These are phyloP conservation scores for Listrodromus nycthemerus DNA, from an alignment of 2,888 invertebrate genomes.

Conservation along the genomic window DNA sequence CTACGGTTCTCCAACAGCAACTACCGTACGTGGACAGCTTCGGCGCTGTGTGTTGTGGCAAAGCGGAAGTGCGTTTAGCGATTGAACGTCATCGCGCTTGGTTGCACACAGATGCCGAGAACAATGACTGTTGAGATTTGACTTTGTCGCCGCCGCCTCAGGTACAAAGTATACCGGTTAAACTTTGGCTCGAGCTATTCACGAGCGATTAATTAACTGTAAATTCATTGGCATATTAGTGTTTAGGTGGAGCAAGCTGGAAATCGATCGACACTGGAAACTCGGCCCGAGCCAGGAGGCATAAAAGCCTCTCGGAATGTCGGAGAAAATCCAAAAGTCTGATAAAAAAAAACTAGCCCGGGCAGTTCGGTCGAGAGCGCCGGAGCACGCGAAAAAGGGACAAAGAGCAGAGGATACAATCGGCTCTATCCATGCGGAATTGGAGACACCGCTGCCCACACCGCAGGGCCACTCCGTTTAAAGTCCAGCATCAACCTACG, in stretches of 20 bases:
- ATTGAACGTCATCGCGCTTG: conserved; percentile 58
- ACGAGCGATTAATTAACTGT: conserved; percentile 22
- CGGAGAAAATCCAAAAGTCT: not conserved
- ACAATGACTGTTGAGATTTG: conserved; percentile 38
- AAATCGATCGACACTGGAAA: not conserved
- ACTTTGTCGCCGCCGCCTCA: conserved; percentile 33
- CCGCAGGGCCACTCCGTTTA: conserved; percentile 11
- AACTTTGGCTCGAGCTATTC: conserved; percentile 11
- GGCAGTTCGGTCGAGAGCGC: not conserved
- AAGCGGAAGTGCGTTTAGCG: conserved; percentile 60
- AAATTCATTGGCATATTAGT: not conserved
- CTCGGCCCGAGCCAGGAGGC: not conserved
- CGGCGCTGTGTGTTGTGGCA: not conserved
- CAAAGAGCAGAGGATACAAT: conserved; percentile 26
- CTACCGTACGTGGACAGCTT: not conserved
- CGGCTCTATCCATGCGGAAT: conserved; percentile 33
- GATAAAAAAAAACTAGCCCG: not conserved
- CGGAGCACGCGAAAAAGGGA: conserved; percentile 1
- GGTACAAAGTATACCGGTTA: conserved; percentile 19
- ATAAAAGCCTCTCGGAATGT: not conserved
- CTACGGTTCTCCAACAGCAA: conserved; percentile 14
- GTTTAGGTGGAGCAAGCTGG: not conserved
- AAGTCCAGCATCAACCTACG: conserved; percentile 28
- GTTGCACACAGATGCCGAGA: conserved; percentile 40
- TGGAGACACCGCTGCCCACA: conserved; percentile 34